Conservation (phyloP, 2,888 invertebrate genomes). For the Acleris literana region DNA sequence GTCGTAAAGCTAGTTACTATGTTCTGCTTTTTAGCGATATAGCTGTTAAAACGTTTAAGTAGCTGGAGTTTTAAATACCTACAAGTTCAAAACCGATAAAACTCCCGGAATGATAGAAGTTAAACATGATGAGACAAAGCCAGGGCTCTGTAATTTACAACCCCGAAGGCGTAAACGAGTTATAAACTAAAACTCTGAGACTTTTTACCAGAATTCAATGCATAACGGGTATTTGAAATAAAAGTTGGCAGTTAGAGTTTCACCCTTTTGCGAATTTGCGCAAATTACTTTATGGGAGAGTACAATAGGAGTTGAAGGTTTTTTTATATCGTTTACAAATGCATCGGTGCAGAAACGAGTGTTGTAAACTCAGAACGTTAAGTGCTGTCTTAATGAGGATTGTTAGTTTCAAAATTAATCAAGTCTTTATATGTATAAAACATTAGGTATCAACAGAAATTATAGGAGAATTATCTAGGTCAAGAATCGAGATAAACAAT, state of each 20-base stretch:
- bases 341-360: slow-evolving; percentile 52
- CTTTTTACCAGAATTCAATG: slow-evolving; percentile 57
- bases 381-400: not conserved
- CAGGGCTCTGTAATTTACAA: slow-evolving; percentile 41
- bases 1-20: no score
- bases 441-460: no score
- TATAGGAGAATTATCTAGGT: no score
- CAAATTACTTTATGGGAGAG: slow-evolving; percentile 80
- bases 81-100: not conserved
- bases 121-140: slow-evolving; percentile 22
- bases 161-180: slow-evolving; percentile 53
- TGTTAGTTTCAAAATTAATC: no score
- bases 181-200: slow-evolving; percentile 59
- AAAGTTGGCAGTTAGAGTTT: slow-evolving; percentile 66
- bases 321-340: slow-evolving; percentile 70
- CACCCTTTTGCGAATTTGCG: slow-evolving; percentile 81
- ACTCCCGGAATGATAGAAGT: slow-evolving; percentile 12
- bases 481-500: no score
- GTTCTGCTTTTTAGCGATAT: not conserved
- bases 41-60: not conserved
- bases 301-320: slow-evolving; percentile 63
- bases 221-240: slow-evolving; percentile 69
- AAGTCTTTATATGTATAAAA: no score
- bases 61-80: not conserved
- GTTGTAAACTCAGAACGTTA: not conserved